Percentiles rank a stretch among this genome's conserved stretches.
These are phyloP conservation scores for Malthinus flaveolus DNA, from an alignment of 2,888 invertebrate genomes.

Conservation along the genomic window DNA sequence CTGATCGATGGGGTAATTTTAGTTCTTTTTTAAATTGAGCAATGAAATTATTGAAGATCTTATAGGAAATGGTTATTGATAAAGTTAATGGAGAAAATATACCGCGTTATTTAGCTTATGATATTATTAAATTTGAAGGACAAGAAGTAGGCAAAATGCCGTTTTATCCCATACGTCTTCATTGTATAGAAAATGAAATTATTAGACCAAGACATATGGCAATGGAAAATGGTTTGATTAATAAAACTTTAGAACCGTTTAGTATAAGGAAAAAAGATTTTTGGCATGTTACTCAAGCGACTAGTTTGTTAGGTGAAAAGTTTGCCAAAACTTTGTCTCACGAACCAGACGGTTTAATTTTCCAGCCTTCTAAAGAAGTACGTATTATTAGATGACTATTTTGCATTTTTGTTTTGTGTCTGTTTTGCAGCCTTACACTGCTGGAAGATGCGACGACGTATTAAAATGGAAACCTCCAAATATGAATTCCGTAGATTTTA, in stretches of 20 bases:
- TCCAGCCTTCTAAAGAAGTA: conserved; percentile 88
- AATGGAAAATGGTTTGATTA: conserved; percentile 74
- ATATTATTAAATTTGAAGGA: conserved; percentile 84
- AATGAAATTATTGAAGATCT: conserved; percentile 29
- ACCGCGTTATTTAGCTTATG: conserved; percentile 93
- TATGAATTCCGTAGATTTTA: conserved; percentile 96
- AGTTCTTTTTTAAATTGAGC: not conserved
- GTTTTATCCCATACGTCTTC: conserved; percentile 76
- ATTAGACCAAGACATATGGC: conserved; percentile 74
- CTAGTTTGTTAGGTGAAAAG: conserved; percentile 75
- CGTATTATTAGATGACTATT: conserved; percentile 33
- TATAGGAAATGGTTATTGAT: conserved; percentile 96
- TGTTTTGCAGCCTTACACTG: conserved; percentile 70
- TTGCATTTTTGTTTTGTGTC: not conserved
- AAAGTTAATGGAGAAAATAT: conserved; percentile 73
- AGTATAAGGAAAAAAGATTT: conserved; percentile 90
- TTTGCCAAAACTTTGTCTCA: conserved; percentile 85
- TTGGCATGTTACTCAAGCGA: conserved; percentile 79
- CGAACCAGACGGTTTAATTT: conserved; percentile 97
- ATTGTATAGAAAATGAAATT: conserved; percentile 75
- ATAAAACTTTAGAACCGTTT: conserved; percentile 82
- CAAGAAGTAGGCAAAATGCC: conserved; percentile 74
- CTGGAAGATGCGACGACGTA: conserved; percentile 82
- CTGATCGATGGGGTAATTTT: conserved; percentile 84
- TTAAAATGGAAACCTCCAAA: conserved; percentile 97